Evolutionary conservation across 2,797 vertebrate genomes (phyloP), one percentile per base, ranked within the genome.

Genomic region (Schizopygopsis pylzovi): DNA sequence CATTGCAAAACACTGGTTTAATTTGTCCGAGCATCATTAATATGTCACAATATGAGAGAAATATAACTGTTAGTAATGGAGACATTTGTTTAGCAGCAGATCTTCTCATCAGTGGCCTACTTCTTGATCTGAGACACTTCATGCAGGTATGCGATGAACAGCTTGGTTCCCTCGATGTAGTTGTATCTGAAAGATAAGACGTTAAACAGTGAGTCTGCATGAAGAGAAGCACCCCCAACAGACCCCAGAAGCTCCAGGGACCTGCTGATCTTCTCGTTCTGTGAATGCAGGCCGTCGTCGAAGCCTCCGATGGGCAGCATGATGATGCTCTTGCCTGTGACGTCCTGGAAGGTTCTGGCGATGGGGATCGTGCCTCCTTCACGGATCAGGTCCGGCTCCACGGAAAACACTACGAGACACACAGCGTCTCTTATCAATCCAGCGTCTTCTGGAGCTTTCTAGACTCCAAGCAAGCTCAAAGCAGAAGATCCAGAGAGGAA

Each of bases 231-330:
- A 39, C 0, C 79, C 79, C 6, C 54, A 6, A 7, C 16, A 47
- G 16, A 73, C 4, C 22, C 56, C 72, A 28, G 20, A 49, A 41
- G 37, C 43, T 61, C 5, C 4, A 68, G 13, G 45, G 52, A 98
- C 97, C 97, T 97, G 96, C 96, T 97, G 78, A 99, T 97, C 85
- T 99, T 99, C 94, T 99, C 97, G 0, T 97, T 98, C 93, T 98
- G 97, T 28, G 97, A 97, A 88, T 97, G 97, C 22, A 97, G 94
- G 0, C 96, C 97, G 0, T 97, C 98, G n/a, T 98, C 97, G 0
- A 96, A 96, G 13, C 96, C 95, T n/a, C 97, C 97, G 0, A 98
- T 96, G 0, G 96, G 97, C 83, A 99, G 85, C 97, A 99, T 97
- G 91, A 97, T 95, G 92, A 98, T 96, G 71, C 92, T 96, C 91